These are phyloP conservation scores for Charadrius vociferus DNA, from an alignment of 2,113 vertebrate genomes.

Conservation along the genomic window DNA sequence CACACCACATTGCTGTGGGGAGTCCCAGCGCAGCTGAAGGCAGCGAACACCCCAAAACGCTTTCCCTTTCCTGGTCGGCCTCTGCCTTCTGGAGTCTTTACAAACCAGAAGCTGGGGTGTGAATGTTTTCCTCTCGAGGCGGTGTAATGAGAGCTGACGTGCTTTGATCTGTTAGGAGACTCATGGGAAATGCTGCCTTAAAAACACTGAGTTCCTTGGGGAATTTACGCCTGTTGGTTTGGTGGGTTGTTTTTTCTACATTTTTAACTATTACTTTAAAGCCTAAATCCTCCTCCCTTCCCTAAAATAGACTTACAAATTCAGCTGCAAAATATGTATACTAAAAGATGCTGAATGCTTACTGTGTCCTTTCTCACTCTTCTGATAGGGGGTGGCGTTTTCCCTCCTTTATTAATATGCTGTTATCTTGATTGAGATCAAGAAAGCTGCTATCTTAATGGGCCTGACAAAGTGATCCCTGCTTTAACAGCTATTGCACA, in stretches of 20 bases:
- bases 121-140: rapidly evolving
- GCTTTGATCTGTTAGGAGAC: neutral
- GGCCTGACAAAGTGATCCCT: neutral
- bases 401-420: neutral
- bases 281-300: neutral
- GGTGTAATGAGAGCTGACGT: neutral
- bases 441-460: neutral
- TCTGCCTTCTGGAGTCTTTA: neutral
- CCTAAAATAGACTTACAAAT: neutral
- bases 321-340: neutral
- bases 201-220: neutral
- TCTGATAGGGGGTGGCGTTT: neutral
- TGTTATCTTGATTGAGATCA: neutral
- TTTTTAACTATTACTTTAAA: neutral
- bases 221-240: neutral
- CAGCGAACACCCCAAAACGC: neutral
- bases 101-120: neutral
- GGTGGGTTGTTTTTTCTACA: neutral
- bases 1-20: rapidly evolving
- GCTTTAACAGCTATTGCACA: neutral
- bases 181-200: neutral
- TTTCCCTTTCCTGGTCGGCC: neutral
- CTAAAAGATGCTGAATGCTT: neutral
- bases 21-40: neutral
- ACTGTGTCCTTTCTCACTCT: neutral